Percentiles rank a stretch among this genome's conserved stretches.
Conservation (phyloP, 2,113 vertebrate species). For the Pollachius pollachius region DNA sequence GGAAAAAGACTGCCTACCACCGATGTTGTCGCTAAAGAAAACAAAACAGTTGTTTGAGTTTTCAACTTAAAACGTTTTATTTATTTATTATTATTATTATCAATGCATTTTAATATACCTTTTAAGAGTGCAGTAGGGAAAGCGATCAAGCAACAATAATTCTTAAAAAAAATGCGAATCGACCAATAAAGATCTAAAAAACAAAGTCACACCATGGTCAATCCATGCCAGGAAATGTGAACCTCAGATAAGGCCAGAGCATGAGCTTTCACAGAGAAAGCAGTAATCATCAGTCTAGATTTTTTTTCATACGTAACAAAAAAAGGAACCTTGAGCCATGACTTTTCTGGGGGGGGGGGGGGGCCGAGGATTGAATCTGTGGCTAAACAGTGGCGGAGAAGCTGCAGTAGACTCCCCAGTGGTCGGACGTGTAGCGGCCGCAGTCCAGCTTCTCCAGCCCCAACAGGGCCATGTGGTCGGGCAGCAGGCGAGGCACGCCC, state of each 20-base stretch:
- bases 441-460: conserved; percentile 93
- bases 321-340: not conserved
- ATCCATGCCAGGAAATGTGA: conserved; percentile 5
- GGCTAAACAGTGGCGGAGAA: conserved; percentile 57
- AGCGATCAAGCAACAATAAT: not conserved
- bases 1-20: too few species aligned
- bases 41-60: not conserved
- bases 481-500: conserved; percentile 60
- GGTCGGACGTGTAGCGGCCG: conserved; percentile 88
- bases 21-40: too few species aligned
- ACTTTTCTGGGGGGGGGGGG: not conserved
- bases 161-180: not conserved
- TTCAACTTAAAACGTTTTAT: not conserved
- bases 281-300: not conserved
- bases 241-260: conserved; percentile 5
- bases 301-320: not conserved
- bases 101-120: not conserved
- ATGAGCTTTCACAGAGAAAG: conserved; percentile 11
- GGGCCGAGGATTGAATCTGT: not conserved
- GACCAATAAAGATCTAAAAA: not conserved
- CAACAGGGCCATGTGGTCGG: conserved; percentile 84
- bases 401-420: conserved; percentile 92
- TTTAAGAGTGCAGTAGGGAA: not conserved
- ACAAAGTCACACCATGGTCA: not conserved
- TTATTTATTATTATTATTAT: not conserved